Evolutionary conservation across 35 echinoderm and acorn worm genomes (phyloP).

Genomic region (Eucidaris tribuloides): DNA sequence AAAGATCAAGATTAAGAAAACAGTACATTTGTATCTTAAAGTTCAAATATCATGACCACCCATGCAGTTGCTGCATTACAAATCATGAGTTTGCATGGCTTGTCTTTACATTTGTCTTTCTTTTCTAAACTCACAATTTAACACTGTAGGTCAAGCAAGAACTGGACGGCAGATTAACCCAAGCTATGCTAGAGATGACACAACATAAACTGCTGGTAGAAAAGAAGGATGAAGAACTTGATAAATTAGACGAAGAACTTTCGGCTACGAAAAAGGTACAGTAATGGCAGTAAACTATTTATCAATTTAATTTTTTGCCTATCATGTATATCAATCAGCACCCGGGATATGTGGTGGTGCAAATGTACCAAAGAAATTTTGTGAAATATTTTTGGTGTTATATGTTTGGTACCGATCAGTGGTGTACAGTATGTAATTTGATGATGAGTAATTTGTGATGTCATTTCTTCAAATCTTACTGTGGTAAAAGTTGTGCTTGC

Average conservation of each 20-base stretch:
- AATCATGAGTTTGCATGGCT: too few species aligned
- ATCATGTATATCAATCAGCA: neutral
- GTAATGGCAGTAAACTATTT: too few species aligned
- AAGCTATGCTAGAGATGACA: slow-evolving; percentile 61
- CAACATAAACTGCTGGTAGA: slow-evolving; percentile 65
- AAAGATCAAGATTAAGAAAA: too few species aligned
- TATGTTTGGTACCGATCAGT: neutral
- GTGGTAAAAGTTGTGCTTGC: too few species aligned
- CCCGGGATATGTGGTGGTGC: neutral
- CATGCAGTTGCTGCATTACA: too few species aligned
- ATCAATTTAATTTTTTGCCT: neutral
- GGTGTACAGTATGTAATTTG: too few species aligned
- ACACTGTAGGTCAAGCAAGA: slow-evolving; percentile 84
- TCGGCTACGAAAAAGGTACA: slow-evolving; percentile 95
- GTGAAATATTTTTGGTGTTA: neutral
- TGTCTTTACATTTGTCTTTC: too few species aligned
- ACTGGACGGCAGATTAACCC: slow-evolving; percentile 62
- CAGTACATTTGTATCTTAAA: too few species aligned
- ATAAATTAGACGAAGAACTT: slow-evolving; percentile 82
- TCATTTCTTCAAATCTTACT: too few species aligned
- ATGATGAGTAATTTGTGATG: too few species aligned
- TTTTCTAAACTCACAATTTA: too few species aligned
- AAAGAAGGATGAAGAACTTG: slow-evolving; percentile 77
- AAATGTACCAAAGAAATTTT: neutral
- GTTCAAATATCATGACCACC: too few species aligned